These are phyloP conservation scores for Pelagia noctiluca DNA, from an alignment of 30 jellyfish, hydroid and myxozoan species.

Conservation along the genomic window DNA sequence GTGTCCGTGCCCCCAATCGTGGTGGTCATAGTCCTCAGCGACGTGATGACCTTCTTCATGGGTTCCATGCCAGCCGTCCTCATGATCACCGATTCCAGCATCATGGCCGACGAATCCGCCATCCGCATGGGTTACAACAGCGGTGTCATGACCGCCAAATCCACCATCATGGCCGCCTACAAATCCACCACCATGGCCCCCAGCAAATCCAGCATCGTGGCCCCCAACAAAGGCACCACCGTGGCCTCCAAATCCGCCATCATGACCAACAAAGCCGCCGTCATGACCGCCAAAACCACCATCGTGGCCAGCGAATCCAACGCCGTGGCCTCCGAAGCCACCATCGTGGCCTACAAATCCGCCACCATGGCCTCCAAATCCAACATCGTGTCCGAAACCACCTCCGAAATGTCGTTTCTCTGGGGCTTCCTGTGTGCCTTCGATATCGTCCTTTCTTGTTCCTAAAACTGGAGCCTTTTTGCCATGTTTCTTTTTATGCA, in stretches of 20 bases:
- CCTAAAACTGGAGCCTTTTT: conserved; percentile 64
- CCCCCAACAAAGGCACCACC: neutral
- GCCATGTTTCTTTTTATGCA: conserved; percentile 12
- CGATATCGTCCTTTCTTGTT: conserved; percentile 63
- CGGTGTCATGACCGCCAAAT: conserved; percentile 82
- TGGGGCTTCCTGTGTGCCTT: conserved; percentile 30
- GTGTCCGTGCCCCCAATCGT: conserved; percentile 96
- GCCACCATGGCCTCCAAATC: conserved; percentile 50
- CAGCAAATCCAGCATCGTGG: conserved; percentile 55
- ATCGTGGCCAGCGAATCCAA: conserved; percentile 68
- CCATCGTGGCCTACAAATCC: conserved; percentile 37
- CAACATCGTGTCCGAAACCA: conserved; percentile 67
- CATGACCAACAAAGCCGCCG: conserved; percentile 54
- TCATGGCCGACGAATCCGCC: conserved; percentile 92
- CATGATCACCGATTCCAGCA: conserved; percentile 82
- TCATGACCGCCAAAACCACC: conserved; percentile 64
- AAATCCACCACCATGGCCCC: conserved; percentile 85
- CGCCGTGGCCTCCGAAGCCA: conserved; percentile 66
- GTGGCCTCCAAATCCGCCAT: conserved; percentile 54
- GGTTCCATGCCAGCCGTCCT: too few species aligned
- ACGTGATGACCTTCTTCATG: conserved; percentile 62
- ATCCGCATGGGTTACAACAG: too few species aligned
- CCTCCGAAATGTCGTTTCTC: conserved; percentile 67
- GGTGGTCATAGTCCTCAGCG: conserved; percentile 88
- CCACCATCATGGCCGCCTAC: conserved; percentile 79